Evolutionary conservation across 2,888 invertebrate species (phyloP).

Genomic region (Phorcus lineatus): DNA sequence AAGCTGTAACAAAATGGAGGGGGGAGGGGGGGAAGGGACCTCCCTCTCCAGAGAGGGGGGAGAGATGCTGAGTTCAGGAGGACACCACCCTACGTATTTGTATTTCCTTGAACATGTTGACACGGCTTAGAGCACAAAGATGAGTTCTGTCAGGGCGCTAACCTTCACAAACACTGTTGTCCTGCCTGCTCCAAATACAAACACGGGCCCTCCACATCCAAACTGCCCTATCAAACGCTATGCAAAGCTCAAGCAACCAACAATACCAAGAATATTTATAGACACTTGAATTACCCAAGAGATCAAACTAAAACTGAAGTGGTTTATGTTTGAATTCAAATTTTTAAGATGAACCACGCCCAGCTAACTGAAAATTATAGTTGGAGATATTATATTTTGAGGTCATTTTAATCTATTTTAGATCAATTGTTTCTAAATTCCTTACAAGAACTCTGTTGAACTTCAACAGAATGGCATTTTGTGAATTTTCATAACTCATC

Average conservation of each 20-base stretch:
- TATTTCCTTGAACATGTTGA: slow-evolving; percentile 12
- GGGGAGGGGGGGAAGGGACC: too few relatives aligned
- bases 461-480: too few relatives aligned
- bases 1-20: too few relatives aligned
- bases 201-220: not conserved
- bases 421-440: too few relatives aligned
- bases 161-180: not conserved
- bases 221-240: slow-evolving; percentile 13
- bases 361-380: too few relatives aligned
- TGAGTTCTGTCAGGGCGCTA: slow-evolving; percentile 5
- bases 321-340: not conserved
- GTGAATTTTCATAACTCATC: too few relatives aligned
- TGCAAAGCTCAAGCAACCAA: not conserved
- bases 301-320: slow-evolving; percentile 6
- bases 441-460: too few relatives aligned
- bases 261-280: slow-evolving; percentile 8
- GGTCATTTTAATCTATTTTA: too few relatives aligned
- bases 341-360: too few relatives aligned
- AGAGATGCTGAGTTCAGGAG: not conserved
- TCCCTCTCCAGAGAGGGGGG: too few relatives aligned
- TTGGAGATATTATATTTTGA: too few relatives aligned
- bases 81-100: slow-evolving; percentile 8
- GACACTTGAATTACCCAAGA: not conserved
- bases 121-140: slow-evolving; percentile 5
- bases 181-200: not conserved